Evolutionary conservation across 2,888 invertebrate genomes (phyloP), one percentile per base, ranked within the genome.

Genomic region (Labia minor): DNA sequence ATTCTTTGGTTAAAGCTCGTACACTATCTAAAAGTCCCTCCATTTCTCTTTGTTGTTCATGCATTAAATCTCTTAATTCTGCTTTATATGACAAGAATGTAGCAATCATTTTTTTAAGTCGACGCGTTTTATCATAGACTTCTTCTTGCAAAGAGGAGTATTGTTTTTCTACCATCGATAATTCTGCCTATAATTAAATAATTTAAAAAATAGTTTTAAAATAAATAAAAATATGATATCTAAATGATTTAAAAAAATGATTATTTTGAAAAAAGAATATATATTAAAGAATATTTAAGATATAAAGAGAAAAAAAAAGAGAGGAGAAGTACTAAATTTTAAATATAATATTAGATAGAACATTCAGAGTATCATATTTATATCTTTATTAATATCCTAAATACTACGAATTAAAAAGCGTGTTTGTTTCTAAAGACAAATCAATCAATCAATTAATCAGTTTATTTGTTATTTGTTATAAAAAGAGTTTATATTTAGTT

Each of bases 1-100:
- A 82, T 78, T 99, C 98, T 67, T 95, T 81, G 67, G 90, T 89
- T 66, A 98, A 82, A 67, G 94, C 90, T 14, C 97, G 81, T 64
- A 97, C 91, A 72, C 92, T 94, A 77, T 99, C 97, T 71, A 96
- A 81, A 18, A 98, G 85, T 1, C 93, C 93, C 78, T 98, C 98
- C 87, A 95, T 95, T 80, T 98, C 97, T 61, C 96, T 80, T 80
- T 97, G 96, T 76, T 97, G 95, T 74, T 99, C 98, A 70, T 93
- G 85, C 75, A 95, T 92, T 72, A 92, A 86, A 78, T 93, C 92
- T 0, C 88, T 87, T 68, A 92, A 78, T 76, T 93, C 92, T 0
- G 89, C 90, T 75, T 91, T 90, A 0, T 89, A 89, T 0, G 91
- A 89, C 81, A 92, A 88, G 62, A 95, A 81, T 79, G 94, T 86